phyloP scores from a whole-genome alignment of 2,888 invertebrate species.

The Lasioglossum marginatum region DNA sequence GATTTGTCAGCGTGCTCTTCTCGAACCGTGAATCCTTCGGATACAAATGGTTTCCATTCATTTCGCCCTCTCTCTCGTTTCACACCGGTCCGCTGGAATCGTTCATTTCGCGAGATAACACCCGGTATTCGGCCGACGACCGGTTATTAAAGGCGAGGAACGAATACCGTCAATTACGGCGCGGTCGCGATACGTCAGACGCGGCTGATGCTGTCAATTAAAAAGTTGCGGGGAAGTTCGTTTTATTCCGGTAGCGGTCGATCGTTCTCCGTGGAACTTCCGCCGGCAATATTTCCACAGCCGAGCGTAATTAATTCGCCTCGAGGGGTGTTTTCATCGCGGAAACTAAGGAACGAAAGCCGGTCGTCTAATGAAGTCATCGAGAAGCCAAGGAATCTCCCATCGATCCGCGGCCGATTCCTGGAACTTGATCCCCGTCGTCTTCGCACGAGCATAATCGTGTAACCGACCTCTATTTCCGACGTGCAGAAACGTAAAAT shows the following conservation, averaged over 20 bases:
- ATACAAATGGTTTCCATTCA: background rate
- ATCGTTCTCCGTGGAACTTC: slow-evolving; percentile 24
- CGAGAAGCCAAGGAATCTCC: slow-evolving; percentile 14
- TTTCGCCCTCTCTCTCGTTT: background rate
- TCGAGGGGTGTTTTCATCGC: slow-evolving; percentile 14
- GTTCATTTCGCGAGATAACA: background rate
- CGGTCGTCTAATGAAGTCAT: slow-evolving; percentile 3
- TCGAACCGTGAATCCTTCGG: background rate
- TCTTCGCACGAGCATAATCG: background rate
- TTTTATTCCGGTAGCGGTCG: background rate
- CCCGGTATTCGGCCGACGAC: background rate
- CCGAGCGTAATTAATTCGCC: slow-evolving; percentile 38
- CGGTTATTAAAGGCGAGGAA: slow-evolving; percentile 38
- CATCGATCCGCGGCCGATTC: slow-evolving; percentile 6
- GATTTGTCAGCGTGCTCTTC: background rate
- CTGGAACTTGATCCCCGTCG: slow-evolving; percentile 15
- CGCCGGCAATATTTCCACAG: slow-evolving; percentile 9
- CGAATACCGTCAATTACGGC: slow-evolving; percentile 60
- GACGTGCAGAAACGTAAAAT: slow-evolving; percentile 15
- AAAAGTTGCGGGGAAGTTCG: slow-evolving; percentile 45
- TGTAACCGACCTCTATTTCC: slow-evolving; percentile 20
- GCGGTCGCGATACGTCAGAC: slow-evolving; percentile 46
- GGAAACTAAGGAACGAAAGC: slow-evolving; percentile 6
- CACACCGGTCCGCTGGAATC: background rate
- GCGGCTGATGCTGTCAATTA: slow-evolving; percentile 58